Evolutionary conservation across 30 jellyfish, hydroid and myxozoan genomes (phyloP), one percentile per base, ranked within the genome.

Genomic region (Nemopilema nomurai): DNA sequence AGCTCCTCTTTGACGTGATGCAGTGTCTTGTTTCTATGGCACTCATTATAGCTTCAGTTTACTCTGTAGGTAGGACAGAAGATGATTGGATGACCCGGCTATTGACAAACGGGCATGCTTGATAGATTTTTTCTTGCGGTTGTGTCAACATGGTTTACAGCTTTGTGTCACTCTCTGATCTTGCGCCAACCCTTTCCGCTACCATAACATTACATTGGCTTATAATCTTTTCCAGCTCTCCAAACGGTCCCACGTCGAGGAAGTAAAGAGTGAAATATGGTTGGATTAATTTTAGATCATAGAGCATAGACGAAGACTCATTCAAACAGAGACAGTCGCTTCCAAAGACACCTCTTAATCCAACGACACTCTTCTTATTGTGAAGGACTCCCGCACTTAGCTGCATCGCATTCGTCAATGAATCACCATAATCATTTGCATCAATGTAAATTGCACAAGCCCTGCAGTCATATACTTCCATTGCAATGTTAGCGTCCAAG

Each of bases 221-320:
- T 41, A 1, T 30, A 71, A 71, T 71, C 81, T 71, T 71, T 73
- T 8, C 71, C 68, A 49, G 70, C 69, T 67, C 33, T 32, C 50
- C 19, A 32, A n/a, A 49, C 13, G 33, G 68, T 30, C 51, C 33
- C 51, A 23, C 49, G 13, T 8, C 4, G 69, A 73, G 20, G 83
- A 63, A 73, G 49, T 30, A 16, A 52, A 20, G 24, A 49, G 30
- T 24, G 49, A 41, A 23, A 73, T 17, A 49, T 73, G 28, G 41
- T 67, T 30, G 69, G 83, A 32, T 73, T 31, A 73, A 19, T 1
- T 16, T 26, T 28, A 20, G 83, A 73, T 73, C 83, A 73, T 13
- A 3, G 57, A 13, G 13, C 57, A 6, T 41, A 41, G 69, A 21
- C 0, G 63, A 66, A 73, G 19, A 18, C 70, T 41, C 83, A 73